These are phyloP conservation scores for Cataglyphis cursor DNA, from an alignment of 2,888 invertebrate genomes.

Conservation along the genomic window DNA sequence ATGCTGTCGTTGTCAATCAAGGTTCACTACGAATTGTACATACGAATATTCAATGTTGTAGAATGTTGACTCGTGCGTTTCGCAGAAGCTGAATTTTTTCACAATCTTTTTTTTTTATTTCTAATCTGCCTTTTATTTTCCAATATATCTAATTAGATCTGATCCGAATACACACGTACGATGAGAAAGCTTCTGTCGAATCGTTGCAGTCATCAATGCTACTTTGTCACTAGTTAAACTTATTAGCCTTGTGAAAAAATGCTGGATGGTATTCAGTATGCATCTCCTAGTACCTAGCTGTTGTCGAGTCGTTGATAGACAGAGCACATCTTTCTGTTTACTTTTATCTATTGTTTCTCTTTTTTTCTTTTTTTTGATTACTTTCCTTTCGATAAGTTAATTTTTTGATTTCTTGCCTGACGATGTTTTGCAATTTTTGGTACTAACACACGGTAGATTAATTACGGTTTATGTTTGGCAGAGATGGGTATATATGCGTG, in stretches of 20 bases:
- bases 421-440: conserved; percentile 82
- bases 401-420: conserved; percentile 81
- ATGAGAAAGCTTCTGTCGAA: conserved; percentile 79
- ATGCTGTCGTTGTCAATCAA: conserved; percentile 34
- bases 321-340: conserved; percentile 83
- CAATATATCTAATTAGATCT: background rate
- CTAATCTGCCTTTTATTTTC: background rate
- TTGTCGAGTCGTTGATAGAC: conserved; percentile 87
- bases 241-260: conserved; percentile 76
- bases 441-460: conserved; percentile 81
- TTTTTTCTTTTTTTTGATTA: conserved; percentile 59
- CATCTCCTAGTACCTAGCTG: conserved; percentile 85
- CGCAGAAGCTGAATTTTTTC: conserved; percentile 73
- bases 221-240: conserved; percentile 77
- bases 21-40: conserved; percentile 76
- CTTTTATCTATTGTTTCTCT: conserved; percentile 76
- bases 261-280: conserved; percentile 82
- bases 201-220: conserved; percentile 75
- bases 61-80: conserved; percentile 76
- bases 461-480: conserved; percentile 80
- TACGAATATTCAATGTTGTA: conserved; percentile 78
- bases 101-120: background rate
- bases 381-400: conserved; percentile 71
- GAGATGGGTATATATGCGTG: conserved; percentile 78
- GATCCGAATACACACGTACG: background rate